Conservation (phyloP, 2,888 invertebrate genomes). For the Cecidostiba fungosa region DNA sequence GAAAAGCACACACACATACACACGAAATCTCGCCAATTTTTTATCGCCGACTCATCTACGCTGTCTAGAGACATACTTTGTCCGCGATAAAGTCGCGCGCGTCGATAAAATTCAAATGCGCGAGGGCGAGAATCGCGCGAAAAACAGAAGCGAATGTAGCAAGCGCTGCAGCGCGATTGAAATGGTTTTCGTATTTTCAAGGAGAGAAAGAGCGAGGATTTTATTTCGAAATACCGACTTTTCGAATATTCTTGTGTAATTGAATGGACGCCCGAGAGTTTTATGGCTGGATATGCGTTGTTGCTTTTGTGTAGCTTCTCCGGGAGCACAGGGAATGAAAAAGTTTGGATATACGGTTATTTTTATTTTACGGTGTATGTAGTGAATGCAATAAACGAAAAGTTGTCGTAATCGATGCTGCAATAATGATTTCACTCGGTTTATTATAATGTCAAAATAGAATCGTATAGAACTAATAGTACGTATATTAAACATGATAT, state of each 20-base stretch:
- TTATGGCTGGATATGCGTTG: neutral
- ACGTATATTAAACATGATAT: too few relatives aligned
- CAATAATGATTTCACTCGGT: too few relatives aligned
- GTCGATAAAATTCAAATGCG: constrained; percentile 52
- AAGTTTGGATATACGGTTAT: neutral
- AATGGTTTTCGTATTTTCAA: constrained; percentile 35
- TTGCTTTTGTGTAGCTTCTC: neutral
- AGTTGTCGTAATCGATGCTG: too few relatives aligned
- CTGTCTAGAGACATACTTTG: constrained; percentile 34
- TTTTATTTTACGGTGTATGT: neutral
- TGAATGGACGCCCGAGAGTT: constrained; percentile 13
- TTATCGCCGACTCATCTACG: constrained; percentile 56
- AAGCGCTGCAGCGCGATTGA: constrained; percentile 10
- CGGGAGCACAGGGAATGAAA: neutral
- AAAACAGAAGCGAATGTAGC: neutral
- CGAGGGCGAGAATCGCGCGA: neutral
- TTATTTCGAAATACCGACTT: constrained; percentile 9
- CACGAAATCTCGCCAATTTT: constrained; percentile 49
- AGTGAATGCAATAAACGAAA: too few relatives aligned
- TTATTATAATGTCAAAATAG: too few relatives aligned
- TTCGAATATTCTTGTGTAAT: constrained; percentile 11
- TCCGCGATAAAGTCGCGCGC: constrained; percentile 52
- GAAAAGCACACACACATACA: neutral
- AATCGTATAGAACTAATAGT: too few relatives aligned
- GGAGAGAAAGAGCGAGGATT: neutral